A percentile compares a stretch with the other conserved stretches of the same genome.
phyloP scores from a whole-genome alignment of 2,797 vertebrate genomes.

The Balearica regulorum region DNA sequence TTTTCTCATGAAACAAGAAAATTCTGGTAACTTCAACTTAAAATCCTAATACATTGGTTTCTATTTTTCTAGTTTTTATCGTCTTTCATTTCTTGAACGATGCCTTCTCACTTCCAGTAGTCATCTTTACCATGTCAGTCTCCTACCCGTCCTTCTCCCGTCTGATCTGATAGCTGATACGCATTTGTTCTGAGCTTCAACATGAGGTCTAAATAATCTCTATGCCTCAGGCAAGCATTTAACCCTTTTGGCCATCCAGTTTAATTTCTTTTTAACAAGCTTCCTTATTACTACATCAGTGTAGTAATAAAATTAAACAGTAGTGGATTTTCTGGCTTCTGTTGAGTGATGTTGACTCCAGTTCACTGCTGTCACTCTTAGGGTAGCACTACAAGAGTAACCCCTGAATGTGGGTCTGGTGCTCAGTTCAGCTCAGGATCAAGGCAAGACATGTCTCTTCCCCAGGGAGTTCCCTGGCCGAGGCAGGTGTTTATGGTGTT shows the following conservation, averaged over 20 bases:
- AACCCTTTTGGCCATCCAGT: not conserved
- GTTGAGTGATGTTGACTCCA: not conserved
- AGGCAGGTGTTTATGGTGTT: not conserved
- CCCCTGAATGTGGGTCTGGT: not conserved
- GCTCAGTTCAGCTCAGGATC: not conserved
- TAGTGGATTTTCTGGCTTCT: not conserved
- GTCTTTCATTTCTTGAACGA: not conserved
- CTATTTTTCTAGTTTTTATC: not conserved
- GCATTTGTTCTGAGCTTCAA: not conserved
- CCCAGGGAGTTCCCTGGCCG: rapidly evolving
- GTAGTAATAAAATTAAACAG: not conserved
- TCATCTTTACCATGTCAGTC: not conserved
- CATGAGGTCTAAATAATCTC: not conserved
- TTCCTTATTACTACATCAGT: not conserved
- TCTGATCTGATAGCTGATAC: not conserved
- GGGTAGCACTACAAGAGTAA: not conserved
- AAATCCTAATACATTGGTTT: not conserved
- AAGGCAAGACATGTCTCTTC: not conserved
- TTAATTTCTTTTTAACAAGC: not conserved
- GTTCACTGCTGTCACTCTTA: not conserved
- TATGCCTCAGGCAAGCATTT: not conserved
- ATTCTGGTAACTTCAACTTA: not conserved
- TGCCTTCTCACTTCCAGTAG: not conserved
- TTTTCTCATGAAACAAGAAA: not conserved
- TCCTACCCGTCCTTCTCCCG: not conserved